These are phyloP conservation scores for Drosophila testacea DNA, from an alignment of 2,888 invertebrate genomes.

Conservation along the genomic window DNA sequence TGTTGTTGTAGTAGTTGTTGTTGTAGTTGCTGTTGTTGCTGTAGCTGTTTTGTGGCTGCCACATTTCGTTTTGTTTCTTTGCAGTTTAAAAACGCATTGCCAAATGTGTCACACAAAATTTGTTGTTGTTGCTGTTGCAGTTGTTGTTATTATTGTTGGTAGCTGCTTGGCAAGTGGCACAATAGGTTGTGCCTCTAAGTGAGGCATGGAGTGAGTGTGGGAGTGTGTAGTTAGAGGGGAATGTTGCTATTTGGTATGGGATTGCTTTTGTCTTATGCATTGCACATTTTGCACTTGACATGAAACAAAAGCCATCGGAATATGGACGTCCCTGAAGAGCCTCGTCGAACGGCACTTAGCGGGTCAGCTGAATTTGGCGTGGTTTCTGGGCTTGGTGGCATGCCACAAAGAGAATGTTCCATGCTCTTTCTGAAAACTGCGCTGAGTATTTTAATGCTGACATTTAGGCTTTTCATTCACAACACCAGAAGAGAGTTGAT, in stretches of 20 bases:
- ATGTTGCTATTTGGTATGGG: constrained; percentile 41
- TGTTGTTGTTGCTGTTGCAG: constrained; percentile 32
- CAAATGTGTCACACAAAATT: constrained; percentile 75
- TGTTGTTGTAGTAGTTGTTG: constrained; percentile 33
- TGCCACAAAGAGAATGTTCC: constrained; percentile 31
- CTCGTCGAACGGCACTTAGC: constrained; percentile 65
- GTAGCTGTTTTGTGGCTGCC: constrained; percentile 65
- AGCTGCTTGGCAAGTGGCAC: constrained; percentile 45
- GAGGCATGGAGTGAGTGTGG: not conserved
- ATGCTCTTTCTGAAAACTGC: constrained; percentile 30
- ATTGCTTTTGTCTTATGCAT: constrained; percentile 69
- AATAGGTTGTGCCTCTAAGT: constrained; percentile 17
- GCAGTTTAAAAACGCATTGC: constrained; percentile 77
- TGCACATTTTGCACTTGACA: constrained; percentile 75
- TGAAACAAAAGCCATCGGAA: constrained; percentile 58
- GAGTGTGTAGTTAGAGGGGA: not conserved
- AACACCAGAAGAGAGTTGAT: not conserved
- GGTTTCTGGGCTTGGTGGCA: not conserved
- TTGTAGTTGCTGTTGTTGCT: constrained; percentile 43
- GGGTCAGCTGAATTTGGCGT: constrained; percentile 45
- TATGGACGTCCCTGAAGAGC: constrained; percentile 26
- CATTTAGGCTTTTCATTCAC: constrained; percentile 27
- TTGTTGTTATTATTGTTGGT: not conserved
- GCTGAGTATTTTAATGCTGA: constrained; percentile 58
- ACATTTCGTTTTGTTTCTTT: constrained; percentile 70